Base-by-base conservation (phyloP, 2,797 vertebrate species). In the Thaleichthys pacificus region DNA sequence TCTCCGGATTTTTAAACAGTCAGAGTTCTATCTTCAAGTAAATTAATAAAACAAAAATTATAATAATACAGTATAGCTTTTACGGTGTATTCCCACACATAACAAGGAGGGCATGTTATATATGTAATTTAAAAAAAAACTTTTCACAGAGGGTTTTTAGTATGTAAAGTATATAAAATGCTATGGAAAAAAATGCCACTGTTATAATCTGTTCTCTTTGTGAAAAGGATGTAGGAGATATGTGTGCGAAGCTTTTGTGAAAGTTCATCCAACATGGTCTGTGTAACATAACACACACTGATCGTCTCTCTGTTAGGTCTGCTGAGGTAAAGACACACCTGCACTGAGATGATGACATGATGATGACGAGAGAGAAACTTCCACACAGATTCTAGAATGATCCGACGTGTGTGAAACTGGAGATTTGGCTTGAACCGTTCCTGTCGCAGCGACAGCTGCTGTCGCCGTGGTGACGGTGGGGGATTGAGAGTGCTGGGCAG, bases 161-260 rank as follows among this genome's bases (percentile, higher is more conserved):
- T 69, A 63, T 70, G 70, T 75, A 83, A 80, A 75, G 78, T 78
- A 76, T 77, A 84, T 80, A 81, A 85, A 70, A 84, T 77, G 47
- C 66, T 35, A 69, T 66, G 73, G 80, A 85, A 83, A 84, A 84
- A 81, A 75, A 76, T 70, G 75, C 78, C 71, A 80, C 65, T 73
- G 42, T 47, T 30, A 62, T 56, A 12, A 30, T 5, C 30, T 32
- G 66, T 68, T 56, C 26, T n/a, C 14, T 68, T 57, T 68, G 24
- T 12, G 14, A 30, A 26, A 28, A 61, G 61, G 26, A 61, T n/a
- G 32, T 65, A 21, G 63, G 11, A 47, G 42, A 15, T 4, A 66
- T 14, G 19, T 57, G 42, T 5, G 17, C 5, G 51, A 56, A 56
- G 51, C 51, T n/a, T 15, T n/a, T n/a, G 19, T 5, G 15, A 56